phyloP scores from a whole-genome alignment of 2,113 vertebrate genomes.

The Myotis yumanensis region DNA sequence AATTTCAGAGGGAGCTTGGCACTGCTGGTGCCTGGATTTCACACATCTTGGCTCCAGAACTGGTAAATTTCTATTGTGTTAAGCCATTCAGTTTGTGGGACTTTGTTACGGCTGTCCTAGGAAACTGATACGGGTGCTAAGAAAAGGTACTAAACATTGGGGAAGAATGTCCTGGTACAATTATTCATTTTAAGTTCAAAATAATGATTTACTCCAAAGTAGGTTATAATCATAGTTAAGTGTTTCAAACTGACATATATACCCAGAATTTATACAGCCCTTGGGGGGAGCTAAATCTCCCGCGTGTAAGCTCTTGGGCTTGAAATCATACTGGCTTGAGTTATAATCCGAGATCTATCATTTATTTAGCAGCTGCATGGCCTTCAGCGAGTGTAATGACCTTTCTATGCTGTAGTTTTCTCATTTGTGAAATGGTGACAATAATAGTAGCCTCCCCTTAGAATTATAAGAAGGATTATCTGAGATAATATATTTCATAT shows the following conservation, averaged over 20 bases:
- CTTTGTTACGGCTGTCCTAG: background rate
- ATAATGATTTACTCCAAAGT: background rate
- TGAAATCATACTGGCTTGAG: background rate
- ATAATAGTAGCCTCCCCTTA: background rate
- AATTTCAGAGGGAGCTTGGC: background rate
- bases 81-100: background rate
- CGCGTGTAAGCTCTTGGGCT: background rate
- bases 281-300: fast-evolving
- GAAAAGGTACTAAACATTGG: background rate
- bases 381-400: background rate
- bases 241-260: background rate
- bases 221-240: background rate
- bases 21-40: background rate
- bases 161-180: background rate
- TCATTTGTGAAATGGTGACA: background rate
- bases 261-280: background rate
- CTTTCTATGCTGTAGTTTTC: background rate
- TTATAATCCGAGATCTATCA: background rate
- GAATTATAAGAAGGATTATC: background rate
- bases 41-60: background rate
- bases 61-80: background rate
- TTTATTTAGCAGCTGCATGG: background rate
- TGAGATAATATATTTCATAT: background rate
- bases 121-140: background rate
- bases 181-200: slow-evolving; percentile 21